Conservation (phyloP, 2,888 invertebrate species). For the Chrysolina haemoptera region DNA sequence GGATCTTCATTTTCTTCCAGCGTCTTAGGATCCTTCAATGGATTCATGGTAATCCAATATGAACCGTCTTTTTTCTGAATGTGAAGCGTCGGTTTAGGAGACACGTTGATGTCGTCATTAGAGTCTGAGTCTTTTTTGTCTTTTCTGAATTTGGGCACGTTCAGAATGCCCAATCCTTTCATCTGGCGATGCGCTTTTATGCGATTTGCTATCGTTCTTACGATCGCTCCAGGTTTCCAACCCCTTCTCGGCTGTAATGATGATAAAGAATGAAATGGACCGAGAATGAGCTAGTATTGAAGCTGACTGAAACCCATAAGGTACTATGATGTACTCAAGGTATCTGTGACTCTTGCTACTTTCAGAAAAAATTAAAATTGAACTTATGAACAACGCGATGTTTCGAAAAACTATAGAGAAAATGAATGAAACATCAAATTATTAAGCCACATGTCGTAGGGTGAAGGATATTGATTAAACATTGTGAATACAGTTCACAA, state of each 20-base stretch:
- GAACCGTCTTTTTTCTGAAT: conserved; percentile 78
- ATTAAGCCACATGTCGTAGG: too few relatives aligned
- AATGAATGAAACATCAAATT: not conserved
- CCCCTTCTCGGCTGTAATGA: conserved; percentile 69
- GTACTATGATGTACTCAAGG: too few relatives aligned
- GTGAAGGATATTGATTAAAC: too few relatives aligned
- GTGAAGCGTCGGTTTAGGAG: conserved; percentile 76
- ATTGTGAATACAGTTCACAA: too few relatives aligned
- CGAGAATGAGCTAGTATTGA: too few relatives aligned
- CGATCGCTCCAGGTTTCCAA: conserved; percentile 75
- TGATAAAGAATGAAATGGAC: not conserved
- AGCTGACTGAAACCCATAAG: too few relatives aligned
- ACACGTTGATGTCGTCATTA: conserved; percentile 69
- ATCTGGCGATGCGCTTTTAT: conserved; percentile 63
- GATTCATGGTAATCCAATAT: conserved; percentile 79
- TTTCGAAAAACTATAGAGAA: not conserved
- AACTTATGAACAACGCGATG: not conserved
- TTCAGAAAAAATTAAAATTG: not conserved
- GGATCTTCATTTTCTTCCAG: conserved; percentile 77
- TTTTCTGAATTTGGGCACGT: conserved; percentile 52
- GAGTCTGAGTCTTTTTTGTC: conserved; percentile 62
- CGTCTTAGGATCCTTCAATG: conserved; percentile 75
- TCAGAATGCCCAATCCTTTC: conserved; percentile 59
- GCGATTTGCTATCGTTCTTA: conserved; percentile 68
- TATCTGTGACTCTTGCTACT: not conserved